Conservation (phyloP, 2,888 invertebrate genomes). For the Tupiocoris notatus region DNA sequence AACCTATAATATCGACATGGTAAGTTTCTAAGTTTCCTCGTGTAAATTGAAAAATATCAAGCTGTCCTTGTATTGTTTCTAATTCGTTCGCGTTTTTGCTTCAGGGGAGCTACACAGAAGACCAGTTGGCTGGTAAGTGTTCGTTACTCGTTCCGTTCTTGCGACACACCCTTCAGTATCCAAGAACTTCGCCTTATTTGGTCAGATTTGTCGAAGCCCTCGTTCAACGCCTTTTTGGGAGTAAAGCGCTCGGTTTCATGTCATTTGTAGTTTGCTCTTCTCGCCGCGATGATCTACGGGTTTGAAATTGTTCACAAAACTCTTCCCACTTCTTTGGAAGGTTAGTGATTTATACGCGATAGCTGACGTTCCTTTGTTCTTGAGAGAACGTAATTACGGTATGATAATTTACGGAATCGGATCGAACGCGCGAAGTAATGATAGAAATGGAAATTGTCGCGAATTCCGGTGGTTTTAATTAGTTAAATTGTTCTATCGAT, state of each 20-base stretch:
- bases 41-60: too few relatives aligned
- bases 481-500: too few relatives aligned
- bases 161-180: constrained; percentile 50
- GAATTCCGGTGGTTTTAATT: too few relatives aligned
- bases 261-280: constrained; percentile 38
- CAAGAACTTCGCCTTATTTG: constrained; percentile 52
- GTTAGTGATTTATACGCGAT: constrained; percentile 56
- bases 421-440: too few relatives aligned
- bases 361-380: too few relatives aligned
- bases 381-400: too few relatives aligned
- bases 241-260: constrained; percentile 50
- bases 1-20: too few relatives aligned
- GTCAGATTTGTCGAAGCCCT: constrained; percentile 51
- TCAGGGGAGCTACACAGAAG: constrained; percentile 84
- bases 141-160: constrained; percentile 42
- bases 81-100: constrained; percentile 52
- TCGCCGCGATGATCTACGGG: constrained; percentile 53
- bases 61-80: too few relatives aligned
- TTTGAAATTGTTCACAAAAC: constrained; percentile 73
- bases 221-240: constrained; percentile 48
- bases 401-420: too few relatives aligned
- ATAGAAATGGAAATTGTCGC: too few relatives aligned
- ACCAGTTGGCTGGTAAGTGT: constrained; percentile 86
- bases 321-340: constrained; percentile 70
- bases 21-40: too few relatives aligned